Base-by-base conservation (phyloP, 2,797 vertebrate species). In the Sebastes miniatus region DNA sequence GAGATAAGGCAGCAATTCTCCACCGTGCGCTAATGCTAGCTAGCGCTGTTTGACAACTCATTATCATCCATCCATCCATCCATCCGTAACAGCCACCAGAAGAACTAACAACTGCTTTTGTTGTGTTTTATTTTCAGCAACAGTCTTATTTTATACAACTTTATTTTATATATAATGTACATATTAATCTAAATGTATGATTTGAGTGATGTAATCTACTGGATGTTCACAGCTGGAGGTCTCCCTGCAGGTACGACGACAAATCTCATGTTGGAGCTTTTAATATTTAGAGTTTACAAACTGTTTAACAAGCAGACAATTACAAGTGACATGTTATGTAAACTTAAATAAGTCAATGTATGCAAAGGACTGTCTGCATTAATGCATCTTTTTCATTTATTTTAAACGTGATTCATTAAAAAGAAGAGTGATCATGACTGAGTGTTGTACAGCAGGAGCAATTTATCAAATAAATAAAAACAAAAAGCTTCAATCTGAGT, bases 1-100 rank as follows among this genome's bases (percentile, higher is more conserved):
- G 78, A 79, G 87, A 89, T 87, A 87, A 88, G 84, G 65, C 39
- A 12, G 75, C 54, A 16, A 76, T 70, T 43, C 77, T 77, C 77
- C 70, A 71, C 57, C n/a, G 14, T n/a, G 6, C 18, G 4, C 34
- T 81, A 71, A 72, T 24, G 47, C 69, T 69, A 69, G 50, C 65
- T 54, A 32, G 22, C 5, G 1, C 27, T 50, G 47, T 77, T 58
- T 74, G 62, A 59, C 73, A 66, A 18, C 64, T 72, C 73, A 61
- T 77, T 36, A 76, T n/a, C 62, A 27, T 25, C 76, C 31, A 14
- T 69, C 29, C 73, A 14, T 69, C 29, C 73, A 47, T 65, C 50
- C 68, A n/a, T 14, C 36, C 36, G 1, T 29, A 4, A 29, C 8
- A 27, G 8, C 52, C 62, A 8, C 4, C 74, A 43, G 47, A 77